Evolutionary conservation across 2,888 invertebrate species (phyloP).

Genomic region (Drosophila pegasa): DNA sequence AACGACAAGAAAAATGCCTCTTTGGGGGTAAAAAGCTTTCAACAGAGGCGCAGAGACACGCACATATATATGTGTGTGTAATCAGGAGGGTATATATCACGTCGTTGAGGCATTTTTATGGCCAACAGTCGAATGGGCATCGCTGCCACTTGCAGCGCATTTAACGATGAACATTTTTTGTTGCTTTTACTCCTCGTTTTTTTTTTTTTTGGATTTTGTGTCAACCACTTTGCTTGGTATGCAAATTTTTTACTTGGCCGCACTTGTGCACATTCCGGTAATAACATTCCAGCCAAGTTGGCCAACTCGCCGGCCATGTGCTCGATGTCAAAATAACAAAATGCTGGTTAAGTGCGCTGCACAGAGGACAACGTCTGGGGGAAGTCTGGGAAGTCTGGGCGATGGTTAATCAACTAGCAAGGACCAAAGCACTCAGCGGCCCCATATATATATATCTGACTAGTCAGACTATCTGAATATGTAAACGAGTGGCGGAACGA

Average conservation of each 20-base stretch:
- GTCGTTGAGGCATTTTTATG: slow-evolving; percentile 69
- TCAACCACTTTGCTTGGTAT: slow-evolving; percentile 63
- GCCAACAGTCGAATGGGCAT: slow-evolving; percentile 47
- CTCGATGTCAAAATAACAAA: slow-evolving; percentile 74
- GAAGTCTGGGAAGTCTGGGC: too few relatives aligned
- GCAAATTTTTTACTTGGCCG: slow-evolving; percentile 74
- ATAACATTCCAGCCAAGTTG: slow-evolving; percentile 34
- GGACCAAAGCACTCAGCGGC: slow-evolving; percentile 26
- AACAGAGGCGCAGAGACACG: not conserved
- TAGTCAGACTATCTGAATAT: slow-evolving; percentile 25
- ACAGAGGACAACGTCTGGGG: slow-evolving; percentile 50
- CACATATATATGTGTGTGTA: not conserved
- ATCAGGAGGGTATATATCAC: slow-evolving; percentile 50
- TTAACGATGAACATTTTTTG: slow-evolving; percentile 28
- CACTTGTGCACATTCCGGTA: slow-evolving; percentile 55
- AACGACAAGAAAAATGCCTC: slow-evolving; percentile 18
- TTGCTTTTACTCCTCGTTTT: not conserved
- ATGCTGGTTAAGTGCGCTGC: slow-evolving; percentile 67
- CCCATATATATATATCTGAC: slow-evolving; percentile 29
- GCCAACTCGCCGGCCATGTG: slow-evolving; percentile 33
- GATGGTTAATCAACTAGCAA: slow-evolving; percentile 54
- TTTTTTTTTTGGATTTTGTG: slow-evolving; percentile 15
- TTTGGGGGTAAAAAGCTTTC: slow-evolving; percentile 9
- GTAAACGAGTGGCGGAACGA: slow-evolving; percentile 5
- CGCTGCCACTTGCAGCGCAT: slow-evolving; percentile 55